Conservation (phyloP, 2,888 invertebrate species). For the Synergus japonicus region DNA sequence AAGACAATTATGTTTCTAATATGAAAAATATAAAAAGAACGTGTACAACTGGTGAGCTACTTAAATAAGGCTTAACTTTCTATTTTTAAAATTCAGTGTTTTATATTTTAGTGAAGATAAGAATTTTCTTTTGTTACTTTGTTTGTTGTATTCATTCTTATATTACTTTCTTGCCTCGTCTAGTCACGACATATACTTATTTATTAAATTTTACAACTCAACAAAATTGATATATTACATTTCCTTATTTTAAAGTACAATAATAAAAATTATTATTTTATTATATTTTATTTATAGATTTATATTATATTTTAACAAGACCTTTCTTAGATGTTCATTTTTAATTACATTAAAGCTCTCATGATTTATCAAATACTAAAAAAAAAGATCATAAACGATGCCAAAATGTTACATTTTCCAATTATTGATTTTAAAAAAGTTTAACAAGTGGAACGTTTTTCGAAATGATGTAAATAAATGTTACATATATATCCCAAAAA, state of each 20-base stretch:
- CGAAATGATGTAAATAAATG: not conserved
- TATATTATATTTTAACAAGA: no score
- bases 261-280: not conserved
- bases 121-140: not conserved
- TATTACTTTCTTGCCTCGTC: conserved; percentile 10
- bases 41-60: not conserved
- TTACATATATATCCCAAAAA: not conserved
- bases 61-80: not conserved
- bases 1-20: not conserved
- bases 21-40: not conserved
- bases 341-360: not conserved
- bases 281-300: no score
- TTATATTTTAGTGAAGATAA: not conserved
- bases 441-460: not conserved
- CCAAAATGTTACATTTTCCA: not conserved
- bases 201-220: not conserved
- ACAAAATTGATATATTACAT: not conserved
- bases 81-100: not conserved
- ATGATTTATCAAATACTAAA: not conserved
- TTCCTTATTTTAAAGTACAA: not conserved
- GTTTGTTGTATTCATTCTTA: not conserved
- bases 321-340: not conserved
- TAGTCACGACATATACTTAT: conserved; percentile 12
- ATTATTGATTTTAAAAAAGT: not conserved
- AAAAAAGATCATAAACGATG: not conserved